Base-by-base conservation (phyloP, 1,140 invertebrate genomes). In the Zaprionus capensis region DNA sequence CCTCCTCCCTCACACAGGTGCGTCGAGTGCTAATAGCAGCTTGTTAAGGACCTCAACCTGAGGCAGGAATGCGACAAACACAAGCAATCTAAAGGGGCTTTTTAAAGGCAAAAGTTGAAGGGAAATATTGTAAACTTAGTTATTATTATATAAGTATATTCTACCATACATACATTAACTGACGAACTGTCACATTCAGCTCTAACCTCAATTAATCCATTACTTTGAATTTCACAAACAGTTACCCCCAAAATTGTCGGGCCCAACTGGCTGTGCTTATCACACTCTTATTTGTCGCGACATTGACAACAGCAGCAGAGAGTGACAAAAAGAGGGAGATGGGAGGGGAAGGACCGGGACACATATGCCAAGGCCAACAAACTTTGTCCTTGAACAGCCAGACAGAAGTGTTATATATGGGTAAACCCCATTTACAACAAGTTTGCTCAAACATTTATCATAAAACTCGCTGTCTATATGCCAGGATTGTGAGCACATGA, bases 321-420 rank as follows among this genome's bases (percentile, higher is more conserved):
- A 20, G 36, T 58, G 20, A 28, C 49, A 36, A 6, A 36, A 51
- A 20, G 41, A n/a, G 24, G 9, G 15, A 15, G 17, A 4, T 12
- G 36, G 12, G 11, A 5, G 22, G 17, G 26, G 22, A 7, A 4
- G 1, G 26, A 9, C 0, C 9, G 64, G 36, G 56, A 22, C 59
- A 61, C 76, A 78, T 78, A 67, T 83, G 84, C 64, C 81, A 84
- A 66, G 77, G 74, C 71, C 56, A 88, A 81, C 78, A 88, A 88
- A 90, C 85, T 88, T 90, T 80, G 84, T 84, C 84, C 84, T 88
- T 88, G 85, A 88, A 55, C 31, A 57, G 22, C n/a, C 67, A 72
- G 69, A 70, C 68, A 76, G 57, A 22, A 38, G 44, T 9, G 9
- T 34, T 34, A 34, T 61, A 46, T 61, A 58, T 57, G 68, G 66